Percentiles rank a stretch among this genome's conserved stretches.
phyloP scores from a whole-genome alignment of 1,140 invertebrate genomes.

The Hyles euphorbiae region DNA sequence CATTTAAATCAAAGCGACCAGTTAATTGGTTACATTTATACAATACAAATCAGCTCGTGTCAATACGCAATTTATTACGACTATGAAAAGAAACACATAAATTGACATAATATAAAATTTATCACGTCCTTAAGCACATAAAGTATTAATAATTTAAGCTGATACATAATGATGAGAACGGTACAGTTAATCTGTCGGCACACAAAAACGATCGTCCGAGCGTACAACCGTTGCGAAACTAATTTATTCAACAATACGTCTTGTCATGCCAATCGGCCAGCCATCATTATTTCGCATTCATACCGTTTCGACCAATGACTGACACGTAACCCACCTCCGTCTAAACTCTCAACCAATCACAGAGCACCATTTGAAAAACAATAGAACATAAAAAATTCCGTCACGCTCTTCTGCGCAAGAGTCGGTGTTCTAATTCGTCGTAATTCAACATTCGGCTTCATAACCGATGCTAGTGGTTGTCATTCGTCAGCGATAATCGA shows the following conservation, averaged over 20 bases:
- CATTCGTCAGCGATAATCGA: neutral
- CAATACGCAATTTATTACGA: too few species aligned
- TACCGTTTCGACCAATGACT: slow-evolving; percentile 42
- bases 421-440: slow-evolving; percentile 34
- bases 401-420: slow-evolving; percentile 52
- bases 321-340: slow-evolving; percentile 46
- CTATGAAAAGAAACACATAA: too few species aligned
- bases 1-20: too few species aligned
- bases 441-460: slow-evolving; percentile 16
- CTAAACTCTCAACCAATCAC: slow-evolving; percentile 45
- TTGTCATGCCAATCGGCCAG: slow-evolving; percentile 56
- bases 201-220: too few species aligned
- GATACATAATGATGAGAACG: neutral
- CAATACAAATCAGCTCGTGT: too few species aligned
- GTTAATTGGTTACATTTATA: too few species aligned
- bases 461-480: neutral
- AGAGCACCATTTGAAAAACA: slow-evolving; percentile 63
- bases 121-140: too few species aligned
- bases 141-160: too few species aligned
- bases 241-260: slow-evolving; percentile 67
- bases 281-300: slow-evolving; percentile 68
- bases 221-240: slow-evolving; percentile 12
- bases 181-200: neutral
- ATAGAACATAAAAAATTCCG: slow-evolving; percentile 70
- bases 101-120: too few species aligned